phyloP scores from a whole-genome alignment of 2,797 vertebrate genomes.

The Urocyon cinereoargenteus region DNA sequence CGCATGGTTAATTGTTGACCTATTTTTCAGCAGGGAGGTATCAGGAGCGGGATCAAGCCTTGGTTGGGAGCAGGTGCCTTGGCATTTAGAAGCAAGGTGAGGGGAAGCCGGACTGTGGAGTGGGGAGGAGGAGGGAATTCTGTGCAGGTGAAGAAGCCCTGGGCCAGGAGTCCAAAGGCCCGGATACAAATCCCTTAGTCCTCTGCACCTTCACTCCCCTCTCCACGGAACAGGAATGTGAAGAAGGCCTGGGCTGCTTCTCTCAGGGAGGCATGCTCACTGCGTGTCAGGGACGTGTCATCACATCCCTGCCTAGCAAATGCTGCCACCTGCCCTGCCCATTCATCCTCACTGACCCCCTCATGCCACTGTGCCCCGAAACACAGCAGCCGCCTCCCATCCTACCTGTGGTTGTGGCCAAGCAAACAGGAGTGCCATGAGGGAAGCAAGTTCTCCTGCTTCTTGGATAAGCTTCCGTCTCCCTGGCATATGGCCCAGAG shows the following conservation, averaged over 20 bases:
- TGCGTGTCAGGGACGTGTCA: not conserved
- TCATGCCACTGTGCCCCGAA: not conserved
- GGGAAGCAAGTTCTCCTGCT: not conserved
- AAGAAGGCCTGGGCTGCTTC: rapidly evolving
- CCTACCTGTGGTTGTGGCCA: not conserved
- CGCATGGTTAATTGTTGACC: not conserved
- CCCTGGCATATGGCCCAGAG: conserved; percentile 67
- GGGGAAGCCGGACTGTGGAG: not conserved
- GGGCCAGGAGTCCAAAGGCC: not conserved
- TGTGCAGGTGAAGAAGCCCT: not conserved
- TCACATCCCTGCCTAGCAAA: not conserved
- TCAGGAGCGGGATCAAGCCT: not conserved
- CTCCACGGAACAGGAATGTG: not conserved
- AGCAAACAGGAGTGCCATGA: not conserved
- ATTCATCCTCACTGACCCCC: not conserved
- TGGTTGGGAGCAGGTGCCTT: not conserved
- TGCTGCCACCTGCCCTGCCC: not conserved
- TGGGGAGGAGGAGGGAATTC: not conserved
- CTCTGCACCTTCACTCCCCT: not conserved
- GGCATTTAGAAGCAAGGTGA: not conserved
- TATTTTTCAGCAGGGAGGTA: not conserved
- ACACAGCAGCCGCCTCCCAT: not conserved
- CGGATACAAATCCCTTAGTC: not conserved
- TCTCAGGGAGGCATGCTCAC: not conserved
- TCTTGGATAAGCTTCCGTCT: conserved; percentile 33